These are phyloP conservation scores for Polydrusus tereticollis DNA, from an alignment of 2,888 invertebrate species.

Conservation along the genomic window DNA sequence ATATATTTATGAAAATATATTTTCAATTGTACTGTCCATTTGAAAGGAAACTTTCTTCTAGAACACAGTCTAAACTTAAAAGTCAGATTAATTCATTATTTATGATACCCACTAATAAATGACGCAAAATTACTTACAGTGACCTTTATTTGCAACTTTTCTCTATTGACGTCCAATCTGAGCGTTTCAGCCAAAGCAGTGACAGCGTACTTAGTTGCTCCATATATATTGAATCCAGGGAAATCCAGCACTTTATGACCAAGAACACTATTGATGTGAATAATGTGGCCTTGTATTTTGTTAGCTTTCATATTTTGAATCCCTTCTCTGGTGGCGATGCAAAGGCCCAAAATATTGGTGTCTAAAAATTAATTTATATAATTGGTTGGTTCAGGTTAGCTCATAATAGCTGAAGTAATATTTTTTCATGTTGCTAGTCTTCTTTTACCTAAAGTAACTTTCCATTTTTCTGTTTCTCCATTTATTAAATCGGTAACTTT, in stretches of 20 bases:
- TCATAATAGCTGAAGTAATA: no score
- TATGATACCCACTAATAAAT: not conserved
- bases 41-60: no score
- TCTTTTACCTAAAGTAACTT: constrained; percentile 21
- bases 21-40: no score
- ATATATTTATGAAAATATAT: no score
- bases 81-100: no score
- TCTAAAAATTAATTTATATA: constrained; percentile 38
- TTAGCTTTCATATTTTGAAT: constrained; percentile 51
- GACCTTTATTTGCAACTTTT: constrained; percentile 52
- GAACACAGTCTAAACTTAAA: no score
- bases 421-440: no score
- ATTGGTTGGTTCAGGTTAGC: not conserved
- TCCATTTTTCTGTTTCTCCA: constrained; percentile 34
- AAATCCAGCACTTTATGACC: constrained; percentile 50
- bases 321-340: constrained; percentile 54
- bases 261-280: constrained; percentile 53
- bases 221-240: constrained; percentile 50
- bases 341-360: constrained; percentile 54
- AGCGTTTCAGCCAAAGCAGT: constrained; percentile 52
- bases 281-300: constrained; percentile 51
- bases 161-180: constrained; percentile 48
- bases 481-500: constrained; percentile 13
- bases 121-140: constrained; percentile 46
- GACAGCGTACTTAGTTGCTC: constrained; percentile 54